phyloP scores from a whole-genome alignment of 1,140 invertebrate genomes.

The Arctopsyche grandis region DNA sequence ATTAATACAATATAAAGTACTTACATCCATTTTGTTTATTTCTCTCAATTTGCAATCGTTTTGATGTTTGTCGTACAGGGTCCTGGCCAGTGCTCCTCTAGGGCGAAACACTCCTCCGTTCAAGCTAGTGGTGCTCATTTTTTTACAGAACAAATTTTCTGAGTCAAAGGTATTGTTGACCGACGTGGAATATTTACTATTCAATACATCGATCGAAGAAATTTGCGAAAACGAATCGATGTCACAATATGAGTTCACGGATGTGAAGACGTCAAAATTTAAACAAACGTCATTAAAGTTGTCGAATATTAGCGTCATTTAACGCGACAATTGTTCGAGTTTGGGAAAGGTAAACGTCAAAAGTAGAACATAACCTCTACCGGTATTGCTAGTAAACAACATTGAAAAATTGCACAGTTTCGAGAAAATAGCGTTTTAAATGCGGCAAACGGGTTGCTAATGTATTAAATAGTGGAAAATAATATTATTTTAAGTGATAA shows the following conservation, averaged over 20 bases:
- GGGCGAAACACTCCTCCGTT: slow-evolving; percentile 62
- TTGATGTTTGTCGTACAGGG: slow-evolving; percentile 75
- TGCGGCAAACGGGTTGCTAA: too few species aligned
- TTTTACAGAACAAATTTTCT: neutral
- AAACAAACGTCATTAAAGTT: too few species aligned
- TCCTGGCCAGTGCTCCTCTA: slow-evolving; percentile 72
- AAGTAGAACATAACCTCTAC: slow-evolving; percentile 13
- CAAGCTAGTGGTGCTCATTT: slow-evolving; percentile 37
- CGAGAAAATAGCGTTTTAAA: too few species aligned
- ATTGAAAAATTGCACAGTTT: neutral
- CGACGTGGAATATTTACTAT: neutral
- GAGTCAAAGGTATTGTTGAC: neutral
- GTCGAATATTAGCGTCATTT: too few species aligned
- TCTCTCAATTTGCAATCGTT: slow-evolving; percentile 72
- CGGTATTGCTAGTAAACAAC: slow-evolving; percentile 1
- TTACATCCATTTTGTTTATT: slow-evolving; percentile 75
- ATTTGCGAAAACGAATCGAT: neutral
- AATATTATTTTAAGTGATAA: too few species aligned
- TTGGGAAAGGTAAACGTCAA: neutral
- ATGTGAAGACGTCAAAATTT: neutral
- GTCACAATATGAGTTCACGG: neutral
- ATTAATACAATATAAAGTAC: slow-evolving; percentile 55
- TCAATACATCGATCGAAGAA: neutral
- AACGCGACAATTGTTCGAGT: neutral
- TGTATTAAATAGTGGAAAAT: too few species aligned